A percentile compares a stretch with the other conserved stretches of the same genome.
Evolutionary conservation across 2,888 invertebrate genomes (phyloP).

Genomic region (Chalcis sispes): DNA sequence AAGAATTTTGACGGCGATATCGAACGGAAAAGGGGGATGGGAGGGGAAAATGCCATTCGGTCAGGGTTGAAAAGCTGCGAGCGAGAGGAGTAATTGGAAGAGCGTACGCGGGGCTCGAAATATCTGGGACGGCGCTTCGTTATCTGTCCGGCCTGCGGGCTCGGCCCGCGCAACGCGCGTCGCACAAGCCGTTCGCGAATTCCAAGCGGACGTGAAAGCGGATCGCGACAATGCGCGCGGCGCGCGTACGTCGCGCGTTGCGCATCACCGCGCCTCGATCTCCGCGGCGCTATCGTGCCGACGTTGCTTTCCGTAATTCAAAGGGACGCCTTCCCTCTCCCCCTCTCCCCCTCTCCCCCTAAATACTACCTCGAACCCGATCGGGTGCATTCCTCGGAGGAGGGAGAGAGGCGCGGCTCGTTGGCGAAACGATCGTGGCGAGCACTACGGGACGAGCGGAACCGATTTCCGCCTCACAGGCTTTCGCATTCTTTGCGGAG

Average conservation of each 20-base stretch:
- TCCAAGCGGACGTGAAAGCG: conserved; percentile 36
- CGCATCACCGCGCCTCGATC: conserved; percentile 39
- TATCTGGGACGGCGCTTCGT: conserved; percentile 20
- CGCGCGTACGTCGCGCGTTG: conserved; percentile 3
- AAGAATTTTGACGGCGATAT: too few relatives aligned
- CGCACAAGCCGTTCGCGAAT: background rate
- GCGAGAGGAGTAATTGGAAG: background rate
- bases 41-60: background rate
- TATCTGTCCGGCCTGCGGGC: conserved; percentile 5
- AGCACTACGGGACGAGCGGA: too few relatives aligned
- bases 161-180: background rate
- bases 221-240: conserved; percentile 12
- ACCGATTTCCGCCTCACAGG: too few relatives aligned
- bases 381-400: too few relatives aligned
- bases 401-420: too few relatives aligned
- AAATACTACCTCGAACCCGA: too few relatives aligned
- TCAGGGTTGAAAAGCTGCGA: background rate
- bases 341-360: too few relatives aligned
- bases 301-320: conserved; percentile 17
- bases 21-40: too few relatives aligned
- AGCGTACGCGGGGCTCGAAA: background rate
- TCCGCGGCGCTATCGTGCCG: conserved; percentile 7
- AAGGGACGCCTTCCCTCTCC: too few relatives aligned
- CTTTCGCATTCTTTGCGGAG: too few relatives aligned
- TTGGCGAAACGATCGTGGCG: too few relatives aligned